Base-by-base conservation (phyloP, 2,797 vertebrate species). In the Crax fasciolata region DNA sequence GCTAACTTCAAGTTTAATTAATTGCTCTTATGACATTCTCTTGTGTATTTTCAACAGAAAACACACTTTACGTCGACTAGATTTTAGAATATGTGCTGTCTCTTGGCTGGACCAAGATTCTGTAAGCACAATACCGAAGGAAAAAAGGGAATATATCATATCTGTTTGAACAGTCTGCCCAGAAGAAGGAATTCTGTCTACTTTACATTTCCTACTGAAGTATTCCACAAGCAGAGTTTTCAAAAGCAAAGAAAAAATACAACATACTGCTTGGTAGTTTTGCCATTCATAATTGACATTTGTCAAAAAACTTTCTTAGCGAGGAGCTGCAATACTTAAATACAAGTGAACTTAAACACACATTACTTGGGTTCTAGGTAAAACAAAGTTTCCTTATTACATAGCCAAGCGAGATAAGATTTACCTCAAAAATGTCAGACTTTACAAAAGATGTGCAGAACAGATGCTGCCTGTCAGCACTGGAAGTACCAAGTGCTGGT, bases 401-500 rank as follows among this genome's bases (percentile, higher is more conserved):
- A 51, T 3, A 72, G 51, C 12, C 54, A 67, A 58, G 13, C 7
- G 30, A 87, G 13, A 3, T 27, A 51, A 21, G 17, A 23, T 68
- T 55, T 52, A 90, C 35, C 15, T 81, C n/a, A 48, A 39, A 90
- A 12, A 13, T 27, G 59, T 3, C 30, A 63, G 27, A 58, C 76
- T 59, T 65, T 66, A 78, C 48, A 21, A 16, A 43, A 58, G 20
- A 59, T 2, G 13, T 5, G 11, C 51, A 77, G 43, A 93, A 66
- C 6, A 55, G n/a, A 62, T 8, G 25, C 24, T 54, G 32, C 18
- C 51, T 61, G 71, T 77, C 12, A 8, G 66, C 41, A 52, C 7
- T 1, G 0, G 4, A 63, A 80, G 14, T 3, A 76, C 4, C 5
- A 5, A 39, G 32, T 0, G 2, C 28, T 51, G 9, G 38, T 27